Conservation (phyloP, 2,113 vertebrate species). For the Sorex fumeus region DNA sequence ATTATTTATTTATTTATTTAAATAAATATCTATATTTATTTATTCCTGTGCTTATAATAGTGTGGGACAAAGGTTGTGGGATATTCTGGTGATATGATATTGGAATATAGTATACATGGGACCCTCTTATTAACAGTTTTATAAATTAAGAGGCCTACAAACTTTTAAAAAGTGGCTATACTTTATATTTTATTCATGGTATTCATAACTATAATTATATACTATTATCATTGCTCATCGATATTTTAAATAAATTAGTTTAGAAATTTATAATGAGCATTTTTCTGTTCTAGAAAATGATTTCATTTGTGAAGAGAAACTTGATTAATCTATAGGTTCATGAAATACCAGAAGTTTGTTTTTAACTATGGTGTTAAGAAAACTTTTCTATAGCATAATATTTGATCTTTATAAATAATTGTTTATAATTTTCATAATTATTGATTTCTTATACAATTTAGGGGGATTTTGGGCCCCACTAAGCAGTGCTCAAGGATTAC, state of each 20-base stretch:
- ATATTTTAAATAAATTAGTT: neutral
- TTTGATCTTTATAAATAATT: neutral
- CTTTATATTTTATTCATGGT: neutral
- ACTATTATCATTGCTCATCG: neutral
- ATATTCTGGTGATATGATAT: too few relatives aligned
- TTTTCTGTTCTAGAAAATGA: conserved; percentile 1
- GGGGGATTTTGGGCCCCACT: too few relatives aligned
- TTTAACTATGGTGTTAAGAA: neutral
- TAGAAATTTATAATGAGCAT: neutral
- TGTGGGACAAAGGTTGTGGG: too few relatives aligned
- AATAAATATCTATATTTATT: too few relatives aligned
- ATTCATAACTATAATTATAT: neutral
- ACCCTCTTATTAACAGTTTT: too few relatives aligned
- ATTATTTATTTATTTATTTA: too few relatives aligned
- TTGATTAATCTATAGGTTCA: neutral
- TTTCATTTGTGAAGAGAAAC: conserved; percentile 28
- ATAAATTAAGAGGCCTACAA: too few relatives aligned
- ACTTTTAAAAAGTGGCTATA: neutral
- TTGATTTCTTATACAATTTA: neutral
- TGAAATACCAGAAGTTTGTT: conserved; percentile 15
- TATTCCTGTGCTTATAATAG: too few relatives aligned
- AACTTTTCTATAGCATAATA: neutral
- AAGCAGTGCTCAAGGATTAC: too few relatives aligned
- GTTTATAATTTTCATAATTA: conserved; percentile 6
- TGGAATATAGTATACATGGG: too few relatives aligned